These are phyloP conservation scores for Columba janthina DNA, from an alignment of 2,113 vertebrate species.

Conservation along the genomic window DNA sequence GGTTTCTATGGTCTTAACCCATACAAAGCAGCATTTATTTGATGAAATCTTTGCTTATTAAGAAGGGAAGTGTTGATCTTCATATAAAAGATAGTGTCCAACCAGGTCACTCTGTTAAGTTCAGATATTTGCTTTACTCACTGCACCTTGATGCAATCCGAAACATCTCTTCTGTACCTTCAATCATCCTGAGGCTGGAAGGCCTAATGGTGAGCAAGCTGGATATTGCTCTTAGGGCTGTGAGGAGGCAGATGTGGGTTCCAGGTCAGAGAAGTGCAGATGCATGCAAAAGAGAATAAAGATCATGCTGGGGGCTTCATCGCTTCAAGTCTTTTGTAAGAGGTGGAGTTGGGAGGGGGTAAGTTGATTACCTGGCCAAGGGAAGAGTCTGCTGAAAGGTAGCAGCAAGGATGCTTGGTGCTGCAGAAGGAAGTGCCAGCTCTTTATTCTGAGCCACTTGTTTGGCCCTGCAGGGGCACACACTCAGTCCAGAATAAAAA, in stretches of 20 bases:
- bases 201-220: neutral
- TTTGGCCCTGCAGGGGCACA: neutral
- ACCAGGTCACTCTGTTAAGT: neutral
- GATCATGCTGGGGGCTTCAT: neutral
- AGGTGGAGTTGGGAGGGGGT: neutral
- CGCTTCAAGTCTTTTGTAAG: neutral
- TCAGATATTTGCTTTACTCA: neutral
- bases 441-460: neutral
- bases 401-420: neutral
- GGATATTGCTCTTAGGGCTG: neutral
- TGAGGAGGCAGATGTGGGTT: neutral
- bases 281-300: neutral
- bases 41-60: neutral
- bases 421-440: neutral
- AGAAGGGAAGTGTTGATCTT: neutral
- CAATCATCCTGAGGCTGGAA: neutral
- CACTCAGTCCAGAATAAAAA: neutral
- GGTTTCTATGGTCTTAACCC: neutral
- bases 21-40: neutral
- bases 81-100: neutral
- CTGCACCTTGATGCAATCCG: neutral
- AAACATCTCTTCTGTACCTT: neutral
- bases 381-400: neutral
- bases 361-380: neutral
- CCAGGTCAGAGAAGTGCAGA: neutral